phyloP scores from a whole-genome alignment of 2,113 vertebrate genomes.

The Puma concolor region DNA sequence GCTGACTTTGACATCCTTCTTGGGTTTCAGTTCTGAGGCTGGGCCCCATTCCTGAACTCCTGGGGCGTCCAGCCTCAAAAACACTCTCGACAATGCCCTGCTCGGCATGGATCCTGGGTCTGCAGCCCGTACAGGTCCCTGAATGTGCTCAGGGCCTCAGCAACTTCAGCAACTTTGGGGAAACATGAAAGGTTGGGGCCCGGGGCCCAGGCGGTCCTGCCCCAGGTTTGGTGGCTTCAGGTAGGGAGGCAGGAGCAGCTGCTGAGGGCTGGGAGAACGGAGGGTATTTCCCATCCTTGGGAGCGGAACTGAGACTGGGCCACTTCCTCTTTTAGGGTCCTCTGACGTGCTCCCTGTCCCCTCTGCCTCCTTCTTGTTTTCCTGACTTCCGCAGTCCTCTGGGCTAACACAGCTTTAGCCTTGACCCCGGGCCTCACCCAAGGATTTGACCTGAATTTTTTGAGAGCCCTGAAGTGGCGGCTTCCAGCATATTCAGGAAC shows the following conservation, averaged over 20 bases:
- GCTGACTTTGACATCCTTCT: not conserved
- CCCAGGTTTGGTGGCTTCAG: slow-evolving; percentile 10
- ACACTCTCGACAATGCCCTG: not conserved
- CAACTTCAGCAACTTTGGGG: not conserved
- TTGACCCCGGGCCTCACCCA: not conserved
- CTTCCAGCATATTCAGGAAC: not conserved
- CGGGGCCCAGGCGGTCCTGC: not conserved
- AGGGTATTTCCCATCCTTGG: slow-evolving; percentile 73
- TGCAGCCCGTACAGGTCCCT: no score
- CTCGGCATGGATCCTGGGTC: not conserved
- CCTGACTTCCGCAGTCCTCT: slow-evolving; percentile 51
- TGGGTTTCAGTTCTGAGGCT: not conserved
- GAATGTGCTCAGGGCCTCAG: not conserved
- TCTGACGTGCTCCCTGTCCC: slow-evolving; percentile 57
- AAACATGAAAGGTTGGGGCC: not conserved
- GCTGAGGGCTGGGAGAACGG: slow-evolving; percentile 36
- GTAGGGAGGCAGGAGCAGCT: slow-evolving; percentile 18
- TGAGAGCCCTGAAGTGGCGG: not conserved
- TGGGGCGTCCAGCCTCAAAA: not conserved
- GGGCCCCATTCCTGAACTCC: not conserved
- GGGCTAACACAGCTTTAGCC: not conserved
- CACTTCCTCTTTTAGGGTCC: slow-evolving; percentile 73
- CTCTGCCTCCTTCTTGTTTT: not conserved
- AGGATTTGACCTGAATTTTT: not conserved
- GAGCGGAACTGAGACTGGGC: slow-evolving; percentile 65